Percentiles rank a stretch among this genome's conserved stretches.
phyloP scores from a whole-genome alignment of 2,797 vertebrate species.

The Leptatherina wallacei region DNA sequence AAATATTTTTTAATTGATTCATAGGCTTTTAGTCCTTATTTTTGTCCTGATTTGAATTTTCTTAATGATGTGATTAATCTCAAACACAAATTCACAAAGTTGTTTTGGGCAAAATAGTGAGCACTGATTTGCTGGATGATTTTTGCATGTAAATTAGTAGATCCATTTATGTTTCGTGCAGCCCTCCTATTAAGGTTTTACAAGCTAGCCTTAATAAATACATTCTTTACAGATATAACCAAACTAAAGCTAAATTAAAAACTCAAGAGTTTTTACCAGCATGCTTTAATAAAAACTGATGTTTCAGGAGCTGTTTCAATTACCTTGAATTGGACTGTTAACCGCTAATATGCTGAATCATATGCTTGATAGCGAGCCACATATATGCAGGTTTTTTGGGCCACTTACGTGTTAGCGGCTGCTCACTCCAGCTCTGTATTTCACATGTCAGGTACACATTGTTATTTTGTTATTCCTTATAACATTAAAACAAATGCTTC shows the following conservation, averaged over 20 bases:
- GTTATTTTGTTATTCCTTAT: background rate
- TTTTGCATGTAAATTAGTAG: background rate
- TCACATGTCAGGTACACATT: background rate
- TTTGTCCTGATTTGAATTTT: background rate
- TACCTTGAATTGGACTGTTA: constrained; percentile 22
- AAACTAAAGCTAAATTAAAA: background rate
- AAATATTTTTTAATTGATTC: background rate
- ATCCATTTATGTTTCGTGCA: background rate
- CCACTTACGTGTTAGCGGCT: constrained; percentile 11
- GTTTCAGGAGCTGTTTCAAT: constrained; percentile 26
- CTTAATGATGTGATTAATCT: background rate
- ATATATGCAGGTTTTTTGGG: constrained; percentile 4
- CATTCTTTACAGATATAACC: background rate
- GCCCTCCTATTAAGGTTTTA: background rate
- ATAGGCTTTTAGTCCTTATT: background rate
- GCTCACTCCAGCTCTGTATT: constrained; percentile 5
- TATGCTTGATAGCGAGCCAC: background rate
- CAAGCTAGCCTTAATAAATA: constrained; percentile 1
- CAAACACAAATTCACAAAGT: background rate
- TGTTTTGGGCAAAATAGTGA: background rate
- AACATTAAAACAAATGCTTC: constrained; percentile 11
- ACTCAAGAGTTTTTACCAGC: background rate
- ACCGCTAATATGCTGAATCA: constrained; percentile 21
- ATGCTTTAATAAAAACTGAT: constrained; percentile 12
- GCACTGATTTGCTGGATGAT: background rate